Evolutionary conservation across 2,797 vertebrate species (phyloP), one percentile per base, ranked within the genome.

Genomic region (Coccyzus lansbergi): DNA sequence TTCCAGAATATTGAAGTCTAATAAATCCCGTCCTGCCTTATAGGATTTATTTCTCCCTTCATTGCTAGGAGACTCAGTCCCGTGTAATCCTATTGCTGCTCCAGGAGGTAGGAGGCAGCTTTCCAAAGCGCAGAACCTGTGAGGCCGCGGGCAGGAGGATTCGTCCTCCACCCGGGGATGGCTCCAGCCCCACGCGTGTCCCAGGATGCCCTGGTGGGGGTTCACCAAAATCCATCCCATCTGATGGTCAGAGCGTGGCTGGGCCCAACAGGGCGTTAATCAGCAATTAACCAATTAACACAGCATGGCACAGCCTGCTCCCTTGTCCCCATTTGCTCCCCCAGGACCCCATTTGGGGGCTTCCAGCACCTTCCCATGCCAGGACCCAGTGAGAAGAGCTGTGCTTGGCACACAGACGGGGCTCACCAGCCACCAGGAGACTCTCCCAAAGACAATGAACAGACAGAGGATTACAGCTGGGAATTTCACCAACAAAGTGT

Each of bases 11-110:
- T 89, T 86, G 87, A 92, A 95, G 88, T 92, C 92, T 92, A 95
- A 94, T 96, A 97, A 96, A 95, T 95, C 95, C 95, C 46, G 3
- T 90, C 78, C 91, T 92, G 95, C 92, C 92, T 94, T 92, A 96
- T 5, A 93, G 92, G 95, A 97, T 96, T 96, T 96, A 94, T 96
- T 94, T 92, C 79, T 91, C 92, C 6, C 2, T 83, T 91, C 95
- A 83, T 83, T 88, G 93, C 94, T 78, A 76, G 95, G 93, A 89
- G 83, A 91, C 92, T 94, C 93, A 86, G 92, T 88, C 60, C 91
- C 24, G 12, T 91, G 89, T 97, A 97, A 97, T 97, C 96, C 95
- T 90, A 91, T 92, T 95, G 94, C 92, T 72, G 91, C 74, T 92
- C 74, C 67, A 24, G 71, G 90, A 80, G 71, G 26, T 6, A 2